Percentiles rank a stretch among this genome's conserved stretches.
Conservation (phyloP, 2,888 invertebrate genomes). For the Pandemis cinnamomeana region DNA sequence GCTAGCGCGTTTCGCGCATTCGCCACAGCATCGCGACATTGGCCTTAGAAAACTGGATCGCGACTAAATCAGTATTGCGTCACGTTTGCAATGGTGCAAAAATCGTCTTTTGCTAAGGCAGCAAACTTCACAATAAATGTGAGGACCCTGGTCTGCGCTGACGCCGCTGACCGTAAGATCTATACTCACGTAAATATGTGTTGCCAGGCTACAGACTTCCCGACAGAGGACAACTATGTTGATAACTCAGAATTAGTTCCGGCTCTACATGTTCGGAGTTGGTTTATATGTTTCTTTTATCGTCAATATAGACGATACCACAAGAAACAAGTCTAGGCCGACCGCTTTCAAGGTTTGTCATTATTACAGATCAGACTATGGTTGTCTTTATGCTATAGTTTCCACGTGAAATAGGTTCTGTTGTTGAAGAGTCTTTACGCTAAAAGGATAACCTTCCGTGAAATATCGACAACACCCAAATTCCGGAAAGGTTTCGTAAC, state of each 20-base stretch:
- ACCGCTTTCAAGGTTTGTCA: not conserved
- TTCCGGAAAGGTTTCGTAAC: constrained; percentile 45
- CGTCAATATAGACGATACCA: no score
- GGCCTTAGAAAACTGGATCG: not conserved
- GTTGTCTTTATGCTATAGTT: not conserved
- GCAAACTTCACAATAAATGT: not conserved
- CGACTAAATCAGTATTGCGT: not conserved
- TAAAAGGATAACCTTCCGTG: constrained; percentile 20
- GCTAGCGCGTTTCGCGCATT: not conserved
- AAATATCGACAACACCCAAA: constrained; percentile 22
- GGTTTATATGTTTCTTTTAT: no score
- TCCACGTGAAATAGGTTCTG: not conserved
- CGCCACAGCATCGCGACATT: not conserved
- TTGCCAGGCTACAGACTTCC: not conserved
- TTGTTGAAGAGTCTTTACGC: not conserved
- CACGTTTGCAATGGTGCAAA: not conserved
- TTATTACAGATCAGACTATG: not conserved
- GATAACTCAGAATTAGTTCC: not conserved
- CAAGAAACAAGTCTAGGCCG: not conserved
- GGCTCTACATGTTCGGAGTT: not conserved
- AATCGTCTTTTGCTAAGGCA: not conserved
- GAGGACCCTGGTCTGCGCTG: not conserved
- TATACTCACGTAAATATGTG: not conserved
- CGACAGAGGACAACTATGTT: not conserved
- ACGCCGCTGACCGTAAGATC: not conserved